Evolutionary conservation across 2,888 invertebrate genomes (phyloP).

Genomic region (Crocallis elinguaria): DNA sequence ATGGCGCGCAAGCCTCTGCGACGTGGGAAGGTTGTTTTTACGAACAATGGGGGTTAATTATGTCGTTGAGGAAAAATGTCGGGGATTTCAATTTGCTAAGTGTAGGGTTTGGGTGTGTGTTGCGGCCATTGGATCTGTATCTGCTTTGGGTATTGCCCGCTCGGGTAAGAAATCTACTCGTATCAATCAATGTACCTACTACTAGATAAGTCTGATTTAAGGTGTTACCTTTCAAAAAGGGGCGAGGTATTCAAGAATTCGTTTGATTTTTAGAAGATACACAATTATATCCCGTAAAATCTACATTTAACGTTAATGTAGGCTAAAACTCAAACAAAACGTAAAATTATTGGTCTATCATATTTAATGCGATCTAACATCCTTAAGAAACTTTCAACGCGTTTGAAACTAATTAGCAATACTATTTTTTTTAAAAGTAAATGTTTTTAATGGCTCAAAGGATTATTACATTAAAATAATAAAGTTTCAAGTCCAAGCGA

Average conservation of each 20-base stretch:
- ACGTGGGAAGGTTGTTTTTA: conserved; percentile 28
- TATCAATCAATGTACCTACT: no score
- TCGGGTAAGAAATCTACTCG: not conserved
- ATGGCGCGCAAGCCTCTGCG: conserved; percentile 36
- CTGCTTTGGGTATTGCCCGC: not conserved
- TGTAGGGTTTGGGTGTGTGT: conserved; percentile 10
- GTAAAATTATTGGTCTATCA: no score
- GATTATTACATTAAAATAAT: not conserved
- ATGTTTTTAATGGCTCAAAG: not conserved
- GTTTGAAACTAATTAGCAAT: no score
- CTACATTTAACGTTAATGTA: no score
- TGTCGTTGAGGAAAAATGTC: conserved; percentile 43
- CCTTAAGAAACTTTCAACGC: no score
- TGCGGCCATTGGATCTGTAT: conserved; percentile 8
- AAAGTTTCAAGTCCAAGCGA: not conserved
- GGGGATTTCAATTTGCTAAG: conserved; percentile 39
- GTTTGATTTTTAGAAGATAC: no score
- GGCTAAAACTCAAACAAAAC: no score
- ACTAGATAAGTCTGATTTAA: no score
- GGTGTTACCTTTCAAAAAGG: no score
- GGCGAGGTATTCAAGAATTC: no score
- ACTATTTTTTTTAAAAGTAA: not conserved
- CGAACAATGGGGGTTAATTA: conserved; percentile 50
- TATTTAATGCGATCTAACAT: no score
- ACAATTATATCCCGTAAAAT: no score